Evolutionary conservation across 2,888 invertebrate genomes (phyloP), one percentile per base, ranked within the genome.

Genomic region (Drosophila rubida): DNA sequence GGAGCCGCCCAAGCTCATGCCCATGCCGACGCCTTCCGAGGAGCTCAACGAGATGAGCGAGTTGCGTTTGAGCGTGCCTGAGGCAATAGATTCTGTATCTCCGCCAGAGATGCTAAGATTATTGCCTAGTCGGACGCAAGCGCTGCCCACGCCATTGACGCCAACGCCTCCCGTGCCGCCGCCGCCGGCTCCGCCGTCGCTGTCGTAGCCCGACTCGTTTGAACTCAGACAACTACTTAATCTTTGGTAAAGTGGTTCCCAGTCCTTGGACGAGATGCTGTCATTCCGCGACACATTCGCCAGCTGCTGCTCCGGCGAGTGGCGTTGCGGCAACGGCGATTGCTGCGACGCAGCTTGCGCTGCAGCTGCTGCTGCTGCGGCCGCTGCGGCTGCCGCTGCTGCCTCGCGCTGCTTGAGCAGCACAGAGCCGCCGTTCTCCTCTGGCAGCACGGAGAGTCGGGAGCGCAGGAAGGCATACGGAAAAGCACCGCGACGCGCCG

Each of bases 131-230:
- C 78, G 78, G 53, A 60, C 70, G 83, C 93, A 93, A 83, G 44
- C 60, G 14, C 14, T 13, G 14, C 35, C 35, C 14, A 37, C 35
- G 6, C 27, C 5, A 27, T 7, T 32, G 11, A 50, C 27, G 6
- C 94, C 94, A 76, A 32, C 32, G n/a, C 93, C 93, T 53, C 93
- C 93, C 37, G 93, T 93, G 70, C 94, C 93, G 53, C 95, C 95
- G 76, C 93, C 94, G 51, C 93, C 93, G 39, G 93, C 93, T 51
- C 95, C 95, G 86, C 96, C 96, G 90, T 96, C 96, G 91, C 96
- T 96, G 89, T 96, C 96, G 90, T 96, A 96, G 41, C 96, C 96
- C 49, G 96, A 96, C 92, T 96, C 96, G 91, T 96, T 96, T 45
- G 96, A 96, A 91, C 96, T 96, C 50, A 96, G 94, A 91, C 96